phyloP scores from a whole-genome alignment of 2,888 invertebrate genomes.

The Eucera pruinosa region DNA sequence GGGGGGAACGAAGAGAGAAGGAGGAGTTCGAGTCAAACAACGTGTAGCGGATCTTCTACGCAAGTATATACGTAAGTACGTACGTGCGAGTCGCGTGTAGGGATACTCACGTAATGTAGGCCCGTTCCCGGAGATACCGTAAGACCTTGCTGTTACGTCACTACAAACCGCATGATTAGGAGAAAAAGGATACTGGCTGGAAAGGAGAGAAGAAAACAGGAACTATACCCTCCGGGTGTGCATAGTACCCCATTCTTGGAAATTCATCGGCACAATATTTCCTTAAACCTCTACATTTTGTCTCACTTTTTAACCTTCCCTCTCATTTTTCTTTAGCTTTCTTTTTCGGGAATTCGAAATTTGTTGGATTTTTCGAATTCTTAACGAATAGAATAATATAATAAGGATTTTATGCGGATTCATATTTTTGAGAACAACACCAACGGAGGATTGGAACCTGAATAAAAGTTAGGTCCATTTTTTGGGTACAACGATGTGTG shows the following conservation, averaged over 20 bases:
- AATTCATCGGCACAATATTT: neutral
- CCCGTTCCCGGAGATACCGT: slow-evolving; percentile 83
- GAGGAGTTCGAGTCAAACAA: slow-evolving; percentile 48
- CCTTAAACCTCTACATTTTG: neutral
- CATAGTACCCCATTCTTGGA: slow-evolving; percentile 5
- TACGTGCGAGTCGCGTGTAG: slow-evolving; percentile 71
- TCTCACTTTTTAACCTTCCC: neutral
- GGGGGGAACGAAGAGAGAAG: neutral
- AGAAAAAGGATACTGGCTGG: slow-evolving; percentile 58
- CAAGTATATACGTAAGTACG: slow-evolving; percentile 58
- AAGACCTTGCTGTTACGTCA: slow-evolving; percentile 82
- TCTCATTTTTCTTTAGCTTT: no score
- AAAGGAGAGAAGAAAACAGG: slow-evolving; percentile 37
- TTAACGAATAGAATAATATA: no score
- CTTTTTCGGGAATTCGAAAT: no score
- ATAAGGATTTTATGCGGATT: no score
- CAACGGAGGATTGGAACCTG: no score
- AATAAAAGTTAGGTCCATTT: no score
- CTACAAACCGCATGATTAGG: slow-evolving; percentile 64
- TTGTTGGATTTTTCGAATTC: no score
- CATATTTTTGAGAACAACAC: no score
- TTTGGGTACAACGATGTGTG: no score
- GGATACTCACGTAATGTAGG: slow-evolving; percentile 83
- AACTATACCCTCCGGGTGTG: slow-evolving; percentile 21
- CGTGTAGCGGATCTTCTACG: slow-evolving; percentile 70